Percentiles rank a stretch among this genome's conserved stretches.
Conservation (phyloP, 2,797 vertebrate genomes). For the Dendrocincla tyrannina region DNA sequence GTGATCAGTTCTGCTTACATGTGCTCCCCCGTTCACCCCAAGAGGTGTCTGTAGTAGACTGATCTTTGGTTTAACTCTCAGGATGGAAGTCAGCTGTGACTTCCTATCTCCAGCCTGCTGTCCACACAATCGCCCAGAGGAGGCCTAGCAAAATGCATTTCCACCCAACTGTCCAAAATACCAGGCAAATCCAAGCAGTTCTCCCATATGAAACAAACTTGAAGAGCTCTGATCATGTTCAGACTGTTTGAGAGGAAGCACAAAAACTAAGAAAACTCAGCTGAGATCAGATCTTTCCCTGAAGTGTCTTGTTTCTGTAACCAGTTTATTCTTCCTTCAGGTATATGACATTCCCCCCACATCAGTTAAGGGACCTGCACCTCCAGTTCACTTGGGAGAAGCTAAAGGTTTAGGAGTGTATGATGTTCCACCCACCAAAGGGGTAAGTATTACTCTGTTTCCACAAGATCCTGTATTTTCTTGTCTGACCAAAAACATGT, state of each 20-base stretch:
- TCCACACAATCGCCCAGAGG: neutral
- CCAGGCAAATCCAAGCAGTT: neutral
- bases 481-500: neutral
- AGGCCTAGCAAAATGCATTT: neutral
- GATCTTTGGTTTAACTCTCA: neutral
- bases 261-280: neutral
- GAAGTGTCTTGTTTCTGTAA: conserved; percentile 2
- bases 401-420: conserved; percentile 85
- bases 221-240: neutral
- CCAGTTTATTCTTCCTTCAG: conserved; percentile 69
- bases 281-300: neutral
- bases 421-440: conserved; percentile 82
- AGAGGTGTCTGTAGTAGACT: neutral
- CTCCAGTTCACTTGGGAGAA: conserved; percentile 69
- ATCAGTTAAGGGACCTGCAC: conserved; percentile 76
- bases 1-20: neutral
- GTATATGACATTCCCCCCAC: conserved; percentile 90
- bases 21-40: neutral
- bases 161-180: neutral
- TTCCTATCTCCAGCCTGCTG: neutral
- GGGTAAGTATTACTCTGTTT: conserved; percentile 76
- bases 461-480: neutral
- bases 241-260: neutral
- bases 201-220: neutral
- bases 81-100: neutral